Evolutionary conservation across 2,113 vertebrate genomes (phyloP).

Genomic region (Dinomys branickii): DNA sequence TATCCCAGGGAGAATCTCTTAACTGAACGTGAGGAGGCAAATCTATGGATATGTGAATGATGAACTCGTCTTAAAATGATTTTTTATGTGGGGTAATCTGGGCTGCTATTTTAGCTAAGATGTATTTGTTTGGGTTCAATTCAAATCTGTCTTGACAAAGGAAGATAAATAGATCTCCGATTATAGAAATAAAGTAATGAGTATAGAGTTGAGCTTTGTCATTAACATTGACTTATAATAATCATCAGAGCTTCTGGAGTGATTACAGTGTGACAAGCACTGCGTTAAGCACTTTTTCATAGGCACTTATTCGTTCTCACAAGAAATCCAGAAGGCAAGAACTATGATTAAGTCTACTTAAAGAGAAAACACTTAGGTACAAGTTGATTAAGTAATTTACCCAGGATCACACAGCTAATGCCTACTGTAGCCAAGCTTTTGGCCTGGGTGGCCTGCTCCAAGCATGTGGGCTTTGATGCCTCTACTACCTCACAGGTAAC

Average conservation of each 20-base stretch:
- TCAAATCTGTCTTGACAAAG: slow-evolving; percentile 2
- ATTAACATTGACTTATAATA: neutral
- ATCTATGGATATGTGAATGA: neutral
- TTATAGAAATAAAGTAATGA: neutral
- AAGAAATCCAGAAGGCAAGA: neutral
- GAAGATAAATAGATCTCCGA: neutral
- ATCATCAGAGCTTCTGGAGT: neutral
- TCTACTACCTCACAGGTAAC: neutral
- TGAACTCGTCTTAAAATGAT: neutral
- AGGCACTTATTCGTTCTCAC: neutral
- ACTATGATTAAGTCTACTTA: neutral
- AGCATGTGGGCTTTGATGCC: neutral
- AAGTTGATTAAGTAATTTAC: neutral
- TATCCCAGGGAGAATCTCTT: neutral
- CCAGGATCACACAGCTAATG: neutral
- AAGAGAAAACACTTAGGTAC: neutral
- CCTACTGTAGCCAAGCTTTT: neutral
- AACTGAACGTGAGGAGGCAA: neutral
- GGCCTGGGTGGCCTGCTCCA: neutral
- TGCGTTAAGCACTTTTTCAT: neutral
- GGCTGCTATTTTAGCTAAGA: neutral
- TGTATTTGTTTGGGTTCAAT: neutral
- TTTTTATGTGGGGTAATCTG: neutral
- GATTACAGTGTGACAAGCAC: neutral
- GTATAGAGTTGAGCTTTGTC: neutral